These are phyloP conservation scores for Oncorhynchus masou DNA, from an alignment of 2,113 vertebrate species.

Conservation along the genomic window DNA sequence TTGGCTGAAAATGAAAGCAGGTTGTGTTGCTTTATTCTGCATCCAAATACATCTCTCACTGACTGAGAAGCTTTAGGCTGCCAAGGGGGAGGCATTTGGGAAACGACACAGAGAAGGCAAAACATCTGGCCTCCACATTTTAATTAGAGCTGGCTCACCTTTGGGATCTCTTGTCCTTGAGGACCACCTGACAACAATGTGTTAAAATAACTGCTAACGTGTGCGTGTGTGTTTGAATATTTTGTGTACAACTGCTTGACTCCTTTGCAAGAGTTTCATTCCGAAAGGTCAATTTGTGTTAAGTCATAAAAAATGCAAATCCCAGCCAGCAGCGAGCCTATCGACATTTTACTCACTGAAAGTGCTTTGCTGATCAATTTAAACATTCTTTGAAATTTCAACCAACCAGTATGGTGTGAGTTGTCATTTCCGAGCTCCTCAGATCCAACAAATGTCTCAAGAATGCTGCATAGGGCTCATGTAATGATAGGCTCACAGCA, in stretches of 20 bases:
- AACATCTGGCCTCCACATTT: slow-evolving; percentile 76
- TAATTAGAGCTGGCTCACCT: slow-evolving; percentile 69
- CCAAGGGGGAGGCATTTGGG: slow-evolving; percentile 65
- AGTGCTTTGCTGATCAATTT: not conserved
- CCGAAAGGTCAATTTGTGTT: not conserved
- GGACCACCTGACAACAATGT: slow-evolving; percentile 60
- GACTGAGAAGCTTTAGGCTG: slow-evolving; percentile 54
- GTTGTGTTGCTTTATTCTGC: slow-evolving; percentile 68
- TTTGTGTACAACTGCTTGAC: not conserved
- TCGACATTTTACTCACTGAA: not conserved
- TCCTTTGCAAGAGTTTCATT: not conserved
- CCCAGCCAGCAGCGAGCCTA: not conserved
- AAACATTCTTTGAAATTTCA: not conserved
- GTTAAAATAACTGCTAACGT: slow-evolving; percentile 33
- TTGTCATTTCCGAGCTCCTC: slow-evolving; percentile 1
- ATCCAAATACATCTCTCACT: slow-evolving; percentile 71
- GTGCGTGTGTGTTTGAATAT: slow-evolving; percentile 14
- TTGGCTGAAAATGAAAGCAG: slow-evolving; percentile 69
- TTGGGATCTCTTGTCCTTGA: slow-evolving; percentile 59
- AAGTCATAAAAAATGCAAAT: not conserved
- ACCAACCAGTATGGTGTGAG: not conserved
- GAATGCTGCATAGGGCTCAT: slow-evolving; percentile 22
- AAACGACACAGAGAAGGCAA: slow-evolving; percentile 63
- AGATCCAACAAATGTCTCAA: slow-evolving; percentile 10
- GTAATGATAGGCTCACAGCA: not conserved